phyloP scores from a whole-genome alignment of 2,797 vertebrate species.

The Staurois parvus region DNA sequence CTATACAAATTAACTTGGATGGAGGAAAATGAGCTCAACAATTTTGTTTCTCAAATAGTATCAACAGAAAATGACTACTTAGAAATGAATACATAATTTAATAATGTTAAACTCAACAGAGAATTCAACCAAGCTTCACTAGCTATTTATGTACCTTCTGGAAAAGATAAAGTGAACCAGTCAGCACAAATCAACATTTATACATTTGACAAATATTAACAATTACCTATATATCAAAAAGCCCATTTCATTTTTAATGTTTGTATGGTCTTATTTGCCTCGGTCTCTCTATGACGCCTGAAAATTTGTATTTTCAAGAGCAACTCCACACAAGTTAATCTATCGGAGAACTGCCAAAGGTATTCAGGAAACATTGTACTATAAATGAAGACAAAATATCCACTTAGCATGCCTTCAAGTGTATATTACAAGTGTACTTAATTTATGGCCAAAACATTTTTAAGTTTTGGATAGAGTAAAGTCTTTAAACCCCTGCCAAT shows the following conservation, averaged over 20 bases:
- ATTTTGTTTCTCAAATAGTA: conserved; percentile 45
- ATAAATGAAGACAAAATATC: too few species aligned
- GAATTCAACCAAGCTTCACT: conserved; percentile 29
- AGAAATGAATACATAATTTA: conserved; percentile 47
- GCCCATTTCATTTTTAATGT: background rate
- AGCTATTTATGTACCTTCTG: conserved; percentile 18
- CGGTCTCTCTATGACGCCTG: background rate
- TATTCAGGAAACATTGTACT: too few species aligned
- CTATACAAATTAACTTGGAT: conserved; percentile 49
- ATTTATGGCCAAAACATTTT: too few species aligned
- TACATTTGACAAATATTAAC: background rate
- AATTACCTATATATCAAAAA: background rate
- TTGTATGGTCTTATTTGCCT: background rate
- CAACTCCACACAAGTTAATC: too few species aligned
- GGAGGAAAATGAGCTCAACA: conserved; percentile 40
- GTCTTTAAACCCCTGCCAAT: too few species aligned
- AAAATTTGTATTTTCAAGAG: background rate
- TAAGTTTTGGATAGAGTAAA: too few species aligned
- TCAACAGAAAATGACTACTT: conserved; percentile 54
- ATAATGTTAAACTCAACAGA: conserved; percentile 22
- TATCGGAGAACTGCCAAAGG: too few species aligned
- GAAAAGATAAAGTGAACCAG: conserved; percentile 26
- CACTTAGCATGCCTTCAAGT: too few species aligned
- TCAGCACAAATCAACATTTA: conserved; percentile 32
- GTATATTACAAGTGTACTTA: too few species aligned